Evolutionary conservation across 2,888 invertebrate genomes (phyloP).

Genomic region (Dendrolimus pini): DNA sequence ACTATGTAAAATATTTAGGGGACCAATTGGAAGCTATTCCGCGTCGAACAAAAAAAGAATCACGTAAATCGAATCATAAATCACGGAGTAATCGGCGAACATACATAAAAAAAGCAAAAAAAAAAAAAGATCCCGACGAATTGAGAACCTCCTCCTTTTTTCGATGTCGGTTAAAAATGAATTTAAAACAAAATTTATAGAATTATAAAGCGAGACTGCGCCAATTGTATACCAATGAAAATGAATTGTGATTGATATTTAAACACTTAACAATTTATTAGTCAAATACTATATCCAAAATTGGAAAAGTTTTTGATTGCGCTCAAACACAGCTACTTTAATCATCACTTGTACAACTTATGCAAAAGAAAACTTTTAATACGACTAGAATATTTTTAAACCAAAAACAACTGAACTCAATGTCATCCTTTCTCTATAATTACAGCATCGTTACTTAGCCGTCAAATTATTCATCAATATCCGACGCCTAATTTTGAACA

Average conservation of each 20-base stretch:
- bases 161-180: too few species aligned
- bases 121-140: too few species aligned
- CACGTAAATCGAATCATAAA: too few species aligned
- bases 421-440: conserved; percentile 49
- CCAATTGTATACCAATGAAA: neutral
- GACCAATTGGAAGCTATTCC: too few species aligned
- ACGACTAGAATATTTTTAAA: conserved; percentile 6
- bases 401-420: conserved; percentile 22
- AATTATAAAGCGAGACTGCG: neutral
- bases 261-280: neutral
- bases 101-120: too few species aligned
- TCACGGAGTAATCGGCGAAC: too few species aligned
- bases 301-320: neutral
- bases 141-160: too few species aligned
- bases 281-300: neutral
- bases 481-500: conserved; percentile 60
- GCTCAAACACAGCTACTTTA: neutral
- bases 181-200: neutral
- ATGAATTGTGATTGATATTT: neutral
- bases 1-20: too few species aligned
- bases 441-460: conserved; percentile 47
- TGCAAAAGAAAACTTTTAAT: conserved; percentile 8
- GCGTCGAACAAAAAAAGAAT: too few species aligned
- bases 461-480: conserved; percentile 71
- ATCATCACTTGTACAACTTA: neutral